Evolutionary conservation across 2,797 vertebrate genomes (phyloP).

Genomic region (Muraenolepis orangiensis): DNA sequence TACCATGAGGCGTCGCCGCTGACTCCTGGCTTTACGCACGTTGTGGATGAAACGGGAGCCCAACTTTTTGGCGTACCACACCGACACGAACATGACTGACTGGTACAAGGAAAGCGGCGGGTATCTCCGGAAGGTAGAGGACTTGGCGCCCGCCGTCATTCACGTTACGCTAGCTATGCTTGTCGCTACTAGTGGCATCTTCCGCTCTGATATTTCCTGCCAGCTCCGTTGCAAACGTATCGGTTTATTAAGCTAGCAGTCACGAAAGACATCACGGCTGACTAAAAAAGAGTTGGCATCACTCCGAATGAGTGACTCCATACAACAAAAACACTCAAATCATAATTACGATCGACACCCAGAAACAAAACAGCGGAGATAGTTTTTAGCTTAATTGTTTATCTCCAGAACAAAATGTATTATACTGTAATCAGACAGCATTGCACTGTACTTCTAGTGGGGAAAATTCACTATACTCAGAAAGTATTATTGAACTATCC

Average conservation of each 20-base stretch:
- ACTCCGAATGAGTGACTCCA: background rate
- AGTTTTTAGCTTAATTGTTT: too few species aligned
- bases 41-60: slow-evolving; percentile 75
- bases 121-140: slow-evolving; percentile 9
- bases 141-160: slow-evolving; percentile 34
- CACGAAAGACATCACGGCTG: background rate
- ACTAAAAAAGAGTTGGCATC: background rate
- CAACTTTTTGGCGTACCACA: slow-evolving; percentile 83
- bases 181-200: slow-evolving; percentile 29
- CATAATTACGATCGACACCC: background rate
- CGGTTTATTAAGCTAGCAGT: slow-evolving; percentile 3
- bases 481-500: background rate
- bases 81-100: slow-evolving; percentile 77
- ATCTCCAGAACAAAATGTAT: background rate
- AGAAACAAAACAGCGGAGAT: background rate
- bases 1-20: slow-evolving; percentile 69
- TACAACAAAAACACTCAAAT: background rate
- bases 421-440: background rate
- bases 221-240: slow-evolving; percentile 13
- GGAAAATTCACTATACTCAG: background rate
- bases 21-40: slow-evolving; percentile 73
- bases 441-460: background rate
- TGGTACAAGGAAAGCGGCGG: background rate
- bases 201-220: slow-evolving; percentile 22
- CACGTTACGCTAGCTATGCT: slow-evolving; percentile 22